These are phyloP conservation scores for Anolis apletophallus DNA, from an alignment of 2,797 vertebrate species.

Conservation along the genomic window DNA sequence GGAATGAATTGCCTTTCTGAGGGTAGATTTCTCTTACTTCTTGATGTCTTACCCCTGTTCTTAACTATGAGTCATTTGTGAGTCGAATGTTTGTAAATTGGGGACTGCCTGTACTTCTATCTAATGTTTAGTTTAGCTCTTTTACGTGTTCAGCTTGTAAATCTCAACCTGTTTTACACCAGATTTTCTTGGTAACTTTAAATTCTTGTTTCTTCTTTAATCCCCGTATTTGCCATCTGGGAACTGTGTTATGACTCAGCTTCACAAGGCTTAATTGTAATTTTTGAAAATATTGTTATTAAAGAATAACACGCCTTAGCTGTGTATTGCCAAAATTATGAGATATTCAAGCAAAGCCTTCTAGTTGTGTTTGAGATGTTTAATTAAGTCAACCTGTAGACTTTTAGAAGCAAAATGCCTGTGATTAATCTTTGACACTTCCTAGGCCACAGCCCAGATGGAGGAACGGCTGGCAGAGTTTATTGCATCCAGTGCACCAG, in stretches of 20 bases:
- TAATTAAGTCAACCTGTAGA: conserved; percentile 27
- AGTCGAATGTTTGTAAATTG: too few relatives aligned
- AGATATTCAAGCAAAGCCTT: neutral
- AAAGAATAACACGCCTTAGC: neutral
- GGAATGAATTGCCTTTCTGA: too few relatives aligned
- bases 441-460: conserved; percentile 96
- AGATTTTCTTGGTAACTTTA: conserved; percentile 14
- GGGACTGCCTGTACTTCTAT: too few relatives aligned
- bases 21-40: too few relatives aligned
- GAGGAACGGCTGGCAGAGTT: conserved; percentile 93
- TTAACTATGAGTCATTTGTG: too few relatives aligned
- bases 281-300: neutral
- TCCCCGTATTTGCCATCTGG: neutral
- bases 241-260: rapidly evolving
- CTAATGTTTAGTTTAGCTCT: neutral
- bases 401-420: conserved; percentile 19
- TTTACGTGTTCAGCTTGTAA: neutral
- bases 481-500: conserved; percentile 87
- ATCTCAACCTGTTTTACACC: neutral
- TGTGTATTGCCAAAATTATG: neutral
- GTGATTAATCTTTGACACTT: conserved; percentile 49
- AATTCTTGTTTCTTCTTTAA: neutral
- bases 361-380: neutral
- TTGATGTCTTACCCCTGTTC: too few relatives aligned
- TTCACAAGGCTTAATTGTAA: conserved; percentile 23